Percentiles rank a stretch among this genome's conserved stretches.
Conservation (phyloP, 2,113 vertebrate species). For the Neopipo cinnamomea region DNA sequence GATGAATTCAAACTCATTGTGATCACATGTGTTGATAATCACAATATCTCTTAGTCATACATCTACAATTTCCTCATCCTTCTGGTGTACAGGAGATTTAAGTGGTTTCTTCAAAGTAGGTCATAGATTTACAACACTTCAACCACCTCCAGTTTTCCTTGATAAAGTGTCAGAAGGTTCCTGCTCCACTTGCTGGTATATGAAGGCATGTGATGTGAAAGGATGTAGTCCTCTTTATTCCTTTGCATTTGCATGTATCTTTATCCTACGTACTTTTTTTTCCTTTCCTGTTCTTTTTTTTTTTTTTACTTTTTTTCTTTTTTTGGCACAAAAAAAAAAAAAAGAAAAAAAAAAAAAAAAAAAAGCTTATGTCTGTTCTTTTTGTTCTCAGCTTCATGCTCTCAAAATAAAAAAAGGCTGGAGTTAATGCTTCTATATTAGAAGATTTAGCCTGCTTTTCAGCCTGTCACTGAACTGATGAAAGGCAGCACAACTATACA, state of each 20-base stretch:
- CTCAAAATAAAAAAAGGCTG: background rate
- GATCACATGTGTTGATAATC: background rate
- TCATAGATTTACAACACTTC: background rate
- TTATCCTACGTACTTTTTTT: background rate
- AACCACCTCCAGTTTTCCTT: background rate
- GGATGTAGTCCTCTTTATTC: background rate
- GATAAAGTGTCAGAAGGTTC: background rate
- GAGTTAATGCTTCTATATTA: background rate
- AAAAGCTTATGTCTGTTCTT: background rate
- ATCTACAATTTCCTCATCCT: background rate
- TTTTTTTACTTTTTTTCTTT: background rate
- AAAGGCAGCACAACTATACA: slow-evolving; percentile 10
- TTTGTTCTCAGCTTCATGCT: background rate
- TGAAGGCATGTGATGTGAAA: background rate
- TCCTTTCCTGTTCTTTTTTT: background rate
- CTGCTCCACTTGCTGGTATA: background rate
- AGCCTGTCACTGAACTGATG: slow-evolving; percentile 35
- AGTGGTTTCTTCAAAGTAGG: background rate
- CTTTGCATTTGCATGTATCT: background rate
- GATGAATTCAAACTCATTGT: background rate
- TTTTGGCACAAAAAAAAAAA: background rate
- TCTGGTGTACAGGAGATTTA: background rate
- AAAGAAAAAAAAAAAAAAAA: background rate
- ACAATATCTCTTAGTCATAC: background rate
- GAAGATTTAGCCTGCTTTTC: slow-evolving; percentile 36